Evolutionary conservation across 2,888 invertebrate species (phyloP).

Genomic region (Morpho deidamia): DNA sequence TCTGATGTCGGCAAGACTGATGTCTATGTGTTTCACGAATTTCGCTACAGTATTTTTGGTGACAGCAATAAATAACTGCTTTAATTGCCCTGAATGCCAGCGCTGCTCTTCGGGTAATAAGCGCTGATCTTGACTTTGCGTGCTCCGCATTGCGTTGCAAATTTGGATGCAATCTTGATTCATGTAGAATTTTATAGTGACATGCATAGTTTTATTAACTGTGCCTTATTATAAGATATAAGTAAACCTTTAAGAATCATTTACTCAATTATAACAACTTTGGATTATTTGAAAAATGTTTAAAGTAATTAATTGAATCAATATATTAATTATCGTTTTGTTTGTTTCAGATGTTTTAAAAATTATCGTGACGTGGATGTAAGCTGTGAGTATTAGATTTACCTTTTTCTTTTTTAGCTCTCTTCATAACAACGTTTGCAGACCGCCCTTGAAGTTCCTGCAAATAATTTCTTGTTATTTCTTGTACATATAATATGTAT

Average conservation of each 20-base stretch:
- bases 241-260: background rate
- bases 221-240: background rate
- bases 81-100: conserved; percentile 23
- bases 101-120: conserved; percentile 16
- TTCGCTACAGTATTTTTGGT: conserved; percentile 24
- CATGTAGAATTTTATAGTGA: background rate
- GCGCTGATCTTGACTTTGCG: conserved; percentile 11
- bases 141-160: conserved; percentile 9
- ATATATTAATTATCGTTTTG: too few species aligned
- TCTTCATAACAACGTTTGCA: too few species aligned
- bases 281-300: background rate
- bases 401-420: too few species aligned
- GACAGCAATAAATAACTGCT: conserved; percentile 25
- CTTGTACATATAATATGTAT: too few species aligned
- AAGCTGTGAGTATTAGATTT: too few species aligned
- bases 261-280: too few species aligned
- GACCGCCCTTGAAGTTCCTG: too few species aligned
- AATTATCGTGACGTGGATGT: too few species aligned
- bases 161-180: conserved; percentile 16
- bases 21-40: conserved; percentile 26
- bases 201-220: background rate
- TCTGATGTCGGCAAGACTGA: conserved; percentile 30
- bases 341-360: too few species aligned
- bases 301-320: background rate
- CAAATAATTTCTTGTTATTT: too few species aligned